Evolutionary conservation across 2,888 invertebrate species (phyloP).

Genomic region (Tuberolachnus salignus): DNA sequence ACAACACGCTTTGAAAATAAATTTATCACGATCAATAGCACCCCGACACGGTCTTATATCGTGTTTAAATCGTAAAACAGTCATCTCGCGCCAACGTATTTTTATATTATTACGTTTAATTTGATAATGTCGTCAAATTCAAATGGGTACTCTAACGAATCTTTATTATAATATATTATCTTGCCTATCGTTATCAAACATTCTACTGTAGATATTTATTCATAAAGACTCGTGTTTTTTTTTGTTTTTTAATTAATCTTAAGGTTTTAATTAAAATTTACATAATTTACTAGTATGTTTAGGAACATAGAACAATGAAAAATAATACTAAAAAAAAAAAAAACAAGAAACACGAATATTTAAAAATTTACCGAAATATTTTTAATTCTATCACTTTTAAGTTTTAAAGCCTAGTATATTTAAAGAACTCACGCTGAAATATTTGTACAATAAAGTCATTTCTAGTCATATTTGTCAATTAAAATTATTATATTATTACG

Average conservation of each 20-base stretch:
- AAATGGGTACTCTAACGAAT: neutral
- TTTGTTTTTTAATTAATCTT: too few species aligned
- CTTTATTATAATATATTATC: neutral
- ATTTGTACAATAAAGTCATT: too few species aligned
- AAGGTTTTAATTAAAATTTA: too few species aligned
- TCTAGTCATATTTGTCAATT: too few species aligned
- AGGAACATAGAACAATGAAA: neutral
- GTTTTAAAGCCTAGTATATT: too few species aligned
- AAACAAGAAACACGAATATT: too few species aligned
- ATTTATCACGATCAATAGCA: neutral
- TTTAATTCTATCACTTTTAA: too few species aligned
- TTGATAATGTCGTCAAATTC: neutral
- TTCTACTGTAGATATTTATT: neutral
- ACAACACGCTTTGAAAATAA: neutral
- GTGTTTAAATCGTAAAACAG: neutral
- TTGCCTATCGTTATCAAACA: neutral
- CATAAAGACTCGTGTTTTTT: too few species aligned
- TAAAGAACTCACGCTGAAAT: too few species aligned
- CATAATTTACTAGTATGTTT: neutral
- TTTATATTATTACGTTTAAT: neutral
- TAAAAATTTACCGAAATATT: too few species aligned
- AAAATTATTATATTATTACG: too few species aligned
- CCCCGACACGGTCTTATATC: neutral
- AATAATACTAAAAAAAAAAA: too few species aligned
- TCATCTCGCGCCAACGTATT: neutral